These are phyloP conservation scores for Drosophila varians DNA, from an alignment of 1,140 invertebrate genomes.

Conservation along the genomic window DNA sequence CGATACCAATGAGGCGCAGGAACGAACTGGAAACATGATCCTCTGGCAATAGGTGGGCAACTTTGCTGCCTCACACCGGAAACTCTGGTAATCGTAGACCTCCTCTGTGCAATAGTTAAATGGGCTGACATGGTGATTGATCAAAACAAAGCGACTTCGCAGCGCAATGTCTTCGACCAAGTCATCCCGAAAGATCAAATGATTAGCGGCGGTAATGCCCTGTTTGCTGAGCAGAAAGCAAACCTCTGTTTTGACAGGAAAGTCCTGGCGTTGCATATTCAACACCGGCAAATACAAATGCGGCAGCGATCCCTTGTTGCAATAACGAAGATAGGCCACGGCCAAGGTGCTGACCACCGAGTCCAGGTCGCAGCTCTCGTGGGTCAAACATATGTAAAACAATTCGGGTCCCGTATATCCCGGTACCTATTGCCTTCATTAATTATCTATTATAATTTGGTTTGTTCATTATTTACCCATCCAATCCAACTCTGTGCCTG, in stretches of 20 bases:
- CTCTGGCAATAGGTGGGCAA: background rate
- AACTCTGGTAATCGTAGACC: background rate
- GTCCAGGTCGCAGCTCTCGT: background rate
- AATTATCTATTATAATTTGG: too few relatives aligned
- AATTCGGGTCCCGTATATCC: background rate
- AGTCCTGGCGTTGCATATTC: background rate
- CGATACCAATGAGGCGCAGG: background rate
- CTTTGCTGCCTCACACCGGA: background rate
- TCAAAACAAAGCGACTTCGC: background rate
- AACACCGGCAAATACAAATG: background rate
- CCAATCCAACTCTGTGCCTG: background rate
- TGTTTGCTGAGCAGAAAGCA: background rate
- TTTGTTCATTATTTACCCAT: background rate
- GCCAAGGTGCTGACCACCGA: background rate
- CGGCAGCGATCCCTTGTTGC: background rate
- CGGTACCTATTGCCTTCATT: too few relatives aligned
- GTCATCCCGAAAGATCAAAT: background rate
- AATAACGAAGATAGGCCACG: background rate
- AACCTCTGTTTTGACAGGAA: background rate
- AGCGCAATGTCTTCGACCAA: background rate
- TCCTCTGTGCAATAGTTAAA: background rate
- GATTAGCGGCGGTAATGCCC: background rate
- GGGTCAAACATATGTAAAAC: background rate
- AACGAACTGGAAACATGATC: background rate
- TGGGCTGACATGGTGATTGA: background rate